A percentile compares a stretch with the other conserved stretches of the same genome.
These are phyloP conservation scores for Presbytis comata DNA, from an alignment of 2,797 vertebrate genomes.

Conservation along the genomic window DNA sequence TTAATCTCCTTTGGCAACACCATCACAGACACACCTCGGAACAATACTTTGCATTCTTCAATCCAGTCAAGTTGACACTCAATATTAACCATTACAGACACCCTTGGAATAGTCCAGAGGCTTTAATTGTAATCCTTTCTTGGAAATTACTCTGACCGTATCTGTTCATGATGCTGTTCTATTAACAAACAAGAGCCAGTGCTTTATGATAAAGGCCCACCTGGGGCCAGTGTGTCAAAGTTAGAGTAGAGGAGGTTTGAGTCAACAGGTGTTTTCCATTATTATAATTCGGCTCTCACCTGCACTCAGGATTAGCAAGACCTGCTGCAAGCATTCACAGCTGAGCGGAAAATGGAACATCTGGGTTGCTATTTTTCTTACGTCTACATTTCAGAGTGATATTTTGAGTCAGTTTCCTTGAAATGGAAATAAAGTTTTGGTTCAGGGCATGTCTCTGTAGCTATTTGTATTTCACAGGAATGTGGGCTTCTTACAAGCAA, in stretches of 20 bases:
- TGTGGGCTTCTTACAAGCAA: neutral
- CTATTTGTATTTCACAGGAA: conserved; percentile 50
- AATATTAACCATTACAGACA: neutral
- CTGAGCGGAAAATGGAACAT: neutral
- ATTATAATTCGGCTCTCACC: neutral
- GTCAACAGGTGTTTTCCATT: neutral
- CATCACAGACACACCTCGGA: no score
- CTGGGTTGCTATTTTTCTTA: neutral
- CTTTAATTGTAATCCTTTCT: neutral
- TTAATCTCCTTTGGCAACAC: no score
- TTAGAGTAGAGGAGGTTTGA: conserved; percentile 24
- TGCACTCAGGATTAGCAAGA: neutral
- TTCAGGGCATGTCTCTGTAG: neutral
- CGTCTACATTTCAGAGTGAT: neutral
- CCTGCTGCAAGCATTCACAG: neutral
- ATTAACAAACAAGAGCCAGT: neutral
- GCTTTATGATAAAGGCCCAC: conserved; percentile 68
- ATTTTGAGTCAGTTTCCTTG: conserved; percentile 45
- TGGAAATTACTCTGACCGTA: neutral
- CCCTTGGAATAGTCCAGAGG: neutral
- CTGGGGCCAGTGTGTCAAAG: conserved; percentile 65
- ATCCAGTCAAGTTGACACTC: no score
- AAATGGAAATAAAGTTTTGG: conserved; percentile 25
- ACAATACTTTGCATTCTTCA: no score
- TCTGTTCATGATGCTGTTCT: neutral